Base-by-base conservation (phyloP, 2,797 vertebrate genomes). In the Channallabes apus region DNA sequence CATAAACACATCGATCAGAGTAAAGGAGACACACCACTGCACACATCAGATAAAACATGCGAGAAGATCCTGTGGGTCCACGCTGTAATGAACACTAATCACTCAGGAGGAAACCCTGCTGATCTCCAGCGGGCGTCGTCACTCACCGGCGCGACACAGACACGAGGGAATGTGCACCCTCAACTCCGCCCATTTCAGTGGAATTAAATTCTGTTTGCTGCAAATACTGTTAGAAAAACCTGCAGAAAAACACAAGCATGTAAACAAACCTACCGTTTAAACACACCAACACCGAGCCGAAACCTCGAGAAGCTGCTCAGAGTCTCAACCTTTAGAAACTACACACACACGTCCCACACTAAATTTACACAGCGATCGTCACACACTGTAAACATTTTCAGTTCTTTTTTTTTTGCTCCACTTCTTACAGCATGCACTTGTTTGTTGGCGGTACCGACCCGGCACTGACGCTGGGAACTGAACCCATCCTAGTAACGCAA, bases 121-220 rank as follows among this genome's bases (percentile, higher is more conserved):
- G n/a, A 2, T 32, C n/a, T 76, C 29, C 51, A 32, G 73, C 56
- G 73, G 35, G 75, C 75, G 9, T 7, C 75, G n/a, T n/a, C n/a
- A 77, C 97, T 97, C 96, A 97, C 96, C 97, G 65, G 90, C n/a
- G 20, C 67, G 87, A 89, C 92, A 91, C 2, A 80, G 94, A 91
- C 89, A 92, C 87, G 92, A 86, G 85, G 88, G 92, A 87, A 89
- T 89, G 91, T 84, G 89, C 84, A 94, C 89, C 93, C 90, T 96
- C 93, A 94, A 93, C 90, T 95, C 95, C 84, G 92, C 91, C 92
- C 92, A 95, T 92, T 96, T 93, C 93, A 94, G 90, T 89, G 94
- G 95, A 92, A 97, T 95, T 96, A 97, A 94, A 92, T 93, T 92
- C 85, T 92, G 94, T 6, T 93, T 95, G 91, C 96, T 97, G 92